These are phyloP conservation scores for Pseudorhombus dupliciocellatus DNA, from an alignment of 2,113 vertebrate genomes.

Conservation along the genomic window DNA sequence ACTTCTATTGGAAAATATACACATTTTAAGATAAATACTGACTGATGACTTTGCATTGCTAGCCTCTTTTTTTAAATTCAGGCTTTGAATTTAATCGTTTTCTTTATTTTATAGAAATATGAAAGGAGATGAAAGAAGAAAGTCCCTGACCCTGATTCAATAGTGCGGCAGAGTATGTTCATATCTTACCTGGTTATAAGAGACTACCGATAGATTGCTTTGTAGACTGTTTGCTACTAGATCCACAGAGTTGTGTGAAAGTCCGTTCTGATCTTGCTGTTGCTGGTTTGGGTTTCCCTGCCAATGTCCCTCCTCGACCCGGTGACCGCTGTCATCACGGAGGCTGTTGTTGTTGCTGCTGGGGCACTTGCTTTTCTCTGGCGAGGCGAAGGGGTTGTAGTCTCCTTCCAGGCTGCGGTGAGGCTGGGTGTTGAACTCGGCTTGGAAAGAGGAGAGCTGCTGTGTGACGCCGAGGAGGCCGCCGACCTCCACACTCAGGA, in stretches of 20 bases:
- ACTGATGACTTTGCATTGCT: background rate
- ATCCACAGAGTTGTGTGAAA: constrained; percentile 99
- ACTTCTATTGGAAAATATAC: background rate
- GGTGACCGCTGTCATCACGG: constrained; percentile 82
- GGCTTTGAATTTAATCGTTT: background rate
- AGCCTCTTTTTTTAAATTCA: background rate
- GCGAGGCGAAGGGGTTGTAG: constrained; percentile 99
- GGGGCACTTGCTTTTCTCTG: constrained; percentile 95
- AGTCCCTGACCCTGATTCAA: background rate
- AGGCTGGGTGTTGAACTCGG: constrained; percentile 98
- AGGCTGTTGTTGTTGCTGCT: constrained; percentile 78
- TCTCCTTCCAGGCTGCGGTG: constrained; percentile 95
- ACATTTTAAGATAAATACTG: too few species aligned
- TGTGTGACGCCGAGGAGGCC: constrained; percentile 98
- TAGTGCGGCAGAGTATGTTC: fast-evolving
- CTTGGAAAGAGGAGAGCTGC: constrained; percentile 98
- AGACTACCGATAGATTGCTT: constrained; percentile 98
- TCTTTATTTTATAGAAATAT: background rate
- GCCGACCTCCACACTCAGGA: constrained; percentile 97
- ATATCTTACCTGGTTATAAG: constrained; percentile 96
- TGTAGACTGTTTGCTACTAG: constrained; percentile 97
- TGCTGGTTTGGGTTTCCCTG: constrained; percentile 90
- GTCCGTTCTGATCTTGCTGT: constrained; percentile 99
- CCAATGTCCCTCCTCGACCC: constrained; percentile 92
- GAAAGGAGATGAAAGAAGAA: background rate